Evolutionary conservation across 2,113 vertebrate species (phyloP).

Genomic region (Aspiorhynchus laticeps): DNA sequence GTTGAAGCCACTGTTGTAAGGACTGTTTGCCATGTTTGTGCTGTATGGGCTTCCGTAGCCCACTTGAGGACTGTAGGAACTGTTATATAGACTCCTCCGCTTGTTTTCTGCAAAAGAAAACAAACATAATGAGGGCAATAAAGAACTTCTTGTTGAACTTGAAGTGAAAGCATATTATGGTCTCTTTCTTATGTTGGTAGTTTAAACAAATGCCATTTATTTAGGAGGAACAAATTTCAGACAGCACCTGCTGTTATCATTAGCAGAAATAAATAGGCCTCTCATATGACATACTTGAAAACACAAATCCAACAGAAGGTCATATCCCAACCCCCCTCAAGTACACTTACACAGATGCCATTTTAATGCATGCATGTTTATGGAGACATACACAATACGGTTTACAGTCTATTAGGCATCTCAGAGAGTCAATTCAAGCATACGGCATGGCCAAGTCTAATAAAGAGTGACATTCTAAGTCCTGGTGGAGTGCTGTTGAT

Average conservation of each 20-base stretch:
- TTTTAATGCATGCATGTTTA: neutral
- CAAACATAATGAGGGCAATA: neutral
- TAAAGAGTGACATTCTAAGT: conserved; percentile 54
- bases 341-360: neutral
- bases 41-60: conserved; percentile 86
- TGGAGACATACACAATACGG: conserved; percentile 29
- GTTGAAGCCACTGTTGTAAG: conserved; percentile 94
- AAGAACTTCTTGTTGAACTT: neutral
- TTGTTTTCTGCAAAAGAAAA: conserved; percentile 82
- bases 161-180: neutral
- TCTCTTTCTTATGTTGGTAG: neutral
- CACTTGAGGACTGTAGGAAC: conserved; percentile 82
- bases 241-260: neutral
- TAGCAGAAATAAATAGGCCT: neutral
- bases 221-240: neutral
- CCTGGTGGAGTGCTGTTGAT: conserved; percentile 29
- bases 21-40: conserved; percentile 88
- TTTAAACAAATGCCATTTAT: neutral
- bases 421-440: conserved; percentile 59
- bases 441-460: conserved; percentile 56
- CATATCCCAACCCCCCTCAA: too few relatives aligned
- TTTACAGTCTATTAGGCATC: conserved; percentile 46
- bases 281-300: neutral
- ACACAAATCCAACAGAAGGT: neutral
- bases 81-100: conserved; percentile 89